These are phyloP conservation scores for Protaetia brevitarsis DNA, from an alignment of 1,140 invertebrate species.

Conservation along the genomic window DNA sequence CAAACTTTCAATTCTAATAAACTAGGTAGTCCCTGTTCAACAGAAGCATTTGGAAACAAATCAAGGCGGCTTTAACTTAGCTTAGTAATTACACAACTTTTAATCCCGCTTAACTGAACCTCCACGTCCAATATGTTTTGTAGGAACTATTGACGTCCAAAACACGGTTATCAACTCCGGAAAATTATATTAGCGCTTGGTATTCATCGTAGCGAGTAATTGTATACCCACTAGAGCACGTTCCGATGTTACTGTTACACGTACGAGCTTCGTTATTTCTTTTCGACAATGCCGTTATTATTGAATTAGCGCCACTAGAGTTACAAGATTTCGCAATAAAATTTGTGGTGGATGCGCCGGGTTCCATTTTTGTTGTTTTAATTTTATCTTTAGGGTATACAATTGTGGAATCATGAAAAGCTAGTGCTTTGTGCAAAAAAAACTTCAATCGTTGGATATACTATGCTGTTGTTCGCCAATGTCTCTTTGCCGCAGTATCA, in stretches of 20 bases:
- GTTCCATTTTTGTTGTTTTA: too few species aligned
- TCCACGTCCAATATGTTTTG: slow-evolving; percentile 7
- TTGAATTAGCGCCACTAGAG: background rate
- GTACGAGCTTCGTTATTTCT: background rate
- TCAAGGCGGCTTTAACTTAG: slow-evolving; percentile 10
- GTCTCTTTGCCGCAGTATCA: too few species aligned
- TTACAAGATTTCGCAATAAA: background rate
- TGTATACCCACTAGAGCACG: background rate
- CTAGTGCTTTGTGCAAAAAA: too few species aligned
- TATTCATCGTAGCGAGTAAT: background rate
- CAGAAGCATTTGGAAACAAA: slow-evolving; percentile 13
- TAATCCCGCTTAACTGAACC: slow-evolving; percentile 11
- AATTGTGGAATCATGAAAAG: too few species aligned
- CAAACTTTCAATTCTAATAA: slow-evolving; percentile 12
- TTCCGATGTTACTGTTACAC: background rate
- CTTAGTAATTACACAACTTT: slow-evolving; percentile 17
- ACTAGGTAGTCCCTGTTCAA: background rate
- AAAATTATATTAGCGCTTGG: slow-evolving; percentile 12
- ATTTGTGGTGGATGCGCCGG: background rate
- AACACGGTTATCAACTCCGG: slow-evolving; percentile 9
- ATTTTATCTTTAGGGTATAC: too few species aligned
- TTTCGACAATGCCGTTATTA: background rate
- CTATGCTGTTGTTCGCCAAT: too few species aligned
- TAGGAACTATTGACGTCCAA: slow-evolving; percentile 1
- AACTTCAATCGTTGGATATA: too few species aligned